Conservation (phyloP, 2,113 vertebrate species). For the Grallaria varia region DNA sequence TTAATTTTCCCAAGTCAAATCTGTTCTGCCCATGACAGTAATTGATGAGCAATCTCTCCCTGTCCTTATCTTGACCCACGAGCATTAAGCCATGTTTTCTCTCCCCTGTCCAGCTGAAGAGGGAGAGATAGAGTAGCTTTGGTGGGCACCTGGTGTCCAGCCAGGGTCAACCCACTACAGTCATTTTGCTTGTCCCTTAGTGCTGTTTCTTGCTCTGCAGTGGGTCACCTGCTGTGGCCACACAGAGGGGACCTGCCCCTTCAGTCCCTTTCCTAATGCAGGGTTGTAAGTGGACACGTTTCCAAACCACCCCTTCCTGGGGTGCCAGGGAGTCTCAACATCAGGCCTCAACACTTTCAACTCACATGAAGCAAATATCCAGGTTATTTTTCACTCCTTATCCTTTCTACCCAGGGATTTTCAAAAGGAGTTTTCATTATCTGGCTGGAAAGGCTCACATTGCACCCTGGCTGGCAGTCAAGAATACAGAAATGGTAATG, state of each 20-base stretch:
- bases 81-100: background rate
- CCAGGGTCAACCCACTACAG: background rate
- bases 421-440: background rate
- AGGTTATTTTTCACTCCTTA: background rate
- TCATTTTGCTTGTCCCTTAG: background rate
- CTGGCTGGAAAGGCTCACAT: background rate
- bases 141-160: background rate
- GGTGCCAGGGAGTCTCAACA: background rate
- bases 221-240: background rate
- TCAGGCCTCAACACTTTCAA: background rate
- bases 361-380: background rate
- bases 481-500: background rate
- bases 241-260: rapidly evolving
- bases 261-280: background rate
- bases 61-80: background rate
- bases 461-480: background rate
- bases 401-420: background rate
- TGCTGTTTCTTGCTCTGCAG: background rate
- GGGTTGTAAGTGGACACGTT: background rate
- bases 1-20: background rate
- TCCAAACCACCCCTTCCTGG: background rate
- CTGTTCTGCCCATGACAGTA: background rate
- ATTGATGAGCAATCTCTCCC: background rate
- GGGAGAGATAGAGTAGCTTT: background rate
- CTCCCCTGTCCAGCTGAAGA: background rate